Evolutionary conservation across 2,888 invertebrate species (phyloP), one percentile per base, ranked within the genome.

Genomic region (Philereme transversata): DNA sequence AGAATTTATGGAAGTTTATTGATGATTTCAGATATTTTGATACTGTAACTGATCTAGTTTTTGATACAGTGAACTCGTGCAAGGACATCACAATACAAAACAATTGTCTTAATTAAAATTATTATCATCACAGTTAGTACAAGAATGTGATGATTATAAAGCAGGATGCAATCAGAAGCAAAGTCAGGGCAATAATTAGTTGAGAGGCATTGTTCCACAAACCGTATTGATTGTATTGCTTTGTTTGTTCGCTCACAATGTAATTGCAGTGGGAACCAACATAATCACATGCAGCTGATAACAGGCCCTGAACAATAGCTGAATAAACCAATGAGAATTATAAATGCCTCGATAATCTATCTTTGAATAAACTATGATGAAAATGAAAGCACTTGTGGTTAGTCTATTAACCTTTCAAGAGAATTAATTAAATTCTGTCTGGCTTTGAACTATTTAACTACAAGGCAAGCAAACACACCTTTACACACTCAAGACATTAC

Each of bases 131-230:
- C 9, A 34, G 33, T 44, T 5, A 33, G 11, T 22, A 10, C 10
- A 44, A 49, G 11, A 44, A 22, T 44, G 22, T 36, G 4, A 45
- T 40, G 53, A 45, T 34, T 40, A 50, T 11, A 6, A 10, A 38
- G 34, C 53, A 62, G 62, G 57, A 62, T 57, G 57, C 57, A 46
- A 53, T 57, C 45, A 57, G 40, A 46, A 46, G 6, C 48, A 36
- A 22, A 54, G 11, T 34, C 48, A 35, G 38, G 38, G 22, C 33
- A 55, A 62, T 58, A 55, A 51, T n/a, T 5, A 55, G 41, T n/a
- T 61, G 55, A 52, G 50, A 53, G 45, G 48, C 60, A 60, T 64
- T 60, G 60, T 64, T 56, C 22, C 46, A 49, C 47, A 11, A 51
- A 54, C 44, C 45, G 45, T 56, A 63, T 58, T 52, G 41, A 59